A percentile compares a stretch with the other conserved stretches of the same genome.
Evolutionary conservation across 1,140 invertebrate species (phyloP).

Genomic region (Cotesia chilonis): DNA sequence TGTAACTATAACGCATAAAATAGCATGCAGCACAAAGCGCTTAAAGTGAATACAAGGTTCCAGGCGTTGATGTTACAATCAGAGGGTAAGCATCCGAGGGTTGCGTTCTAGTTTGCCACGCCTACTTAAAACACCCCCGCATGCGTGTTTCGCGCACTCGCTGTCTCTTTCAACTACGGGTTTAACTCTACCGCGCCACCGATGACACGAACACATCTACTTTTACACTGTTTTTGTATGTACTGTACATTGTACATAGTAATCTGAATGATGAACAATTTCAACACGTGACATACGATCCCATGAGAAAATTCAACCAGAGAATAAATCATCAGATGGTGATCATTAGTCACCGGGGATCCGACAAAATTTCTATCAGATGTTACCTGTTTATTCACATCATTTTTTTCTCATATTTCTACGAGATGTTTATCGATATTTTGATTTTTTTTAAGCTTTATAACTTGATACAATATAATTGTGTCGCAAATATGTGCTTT

Average conservation of each 20-base stretch:
- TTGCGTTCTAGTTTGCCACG: slow-evolving; percentile 28
- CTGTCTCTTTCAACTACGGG: background rate
- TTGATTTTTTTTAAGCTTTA: too few species aligned
- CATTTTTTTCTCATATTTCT: background rate
- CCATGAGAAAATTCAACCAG: slow-evolving; percentile 29
- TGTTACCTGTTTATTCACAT: slow-evolving; percentile 6
- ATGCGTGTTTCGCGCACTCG: slow-evolving; percentile 21
- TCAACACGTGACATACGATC: slow-evolving; percentile 31
- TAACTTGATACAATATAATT: too few species aligned
- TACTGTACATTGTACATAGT: background rate
- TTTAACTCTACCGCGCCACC: background rate
- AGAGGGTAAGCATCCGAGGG: slow-evolving; percentile 27
- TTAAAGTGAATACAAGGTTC: background rate
- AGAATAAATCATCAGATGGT: slow-evolving; percentile 34
- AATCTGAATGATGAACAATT: slow-evolving; percentile 9
- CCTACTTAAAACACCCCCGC: slow-evolving; percentile 32
- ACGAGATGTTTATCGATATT: too few species aligned
- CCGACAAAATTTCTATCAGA: slow-evolving; percentile 8
- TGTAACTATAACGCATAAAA: background rate
- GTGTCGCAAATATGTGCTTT: too few species aligned
- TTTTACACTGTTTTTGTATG: background rate
- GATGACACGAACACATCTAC: slow-evolving; percentile 17
- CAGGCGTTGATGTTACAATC: slow-evolving; percentile 17
- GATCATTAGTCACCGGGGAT: slow-evolving; percentile 35
- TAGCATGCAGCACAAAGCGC: background rate